phyloP scores from a whole-genome alignment of 2,888 invertebrate species.

The Entomobrya proxima region DNA sequence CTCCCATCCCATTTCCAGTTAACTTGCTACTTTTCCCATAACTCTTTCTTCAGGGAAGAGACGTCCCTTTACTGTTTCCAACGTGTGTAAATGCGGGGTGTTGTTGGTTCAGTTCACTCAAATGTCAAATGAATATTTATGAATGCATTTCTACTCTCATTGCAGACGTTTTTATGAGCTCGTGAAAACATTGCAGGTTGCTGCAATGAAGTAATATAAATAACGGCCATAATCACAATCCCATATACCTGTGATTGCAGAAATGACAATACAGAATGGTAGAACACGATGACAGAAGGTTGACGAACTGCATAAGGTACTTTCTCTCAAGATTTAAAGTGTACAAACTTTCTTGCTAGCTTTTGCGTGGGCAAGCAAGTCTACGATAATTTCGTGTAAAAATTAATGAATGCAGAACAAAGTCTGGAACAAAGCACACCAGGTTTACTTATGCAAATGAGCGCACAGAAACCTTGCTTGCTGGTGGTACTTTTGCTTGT shows the following conservation, averaged over 20 bases:
- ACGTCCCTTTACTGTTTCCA: background rate
- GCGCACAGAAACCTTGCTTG: background rate
- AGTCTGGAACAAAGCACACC: slow-evolving; percentile 4
- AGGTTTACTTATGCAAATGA: slow-evolving; percentile 25
- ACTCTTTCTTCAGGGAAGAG: background rate
- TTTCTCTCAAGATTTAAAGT: background rate
- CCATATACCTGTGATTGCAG: no score
- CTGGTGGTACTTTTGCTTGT: background rate
- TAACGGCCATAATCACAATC: no score
- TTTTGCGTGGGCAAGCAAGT: background rate
- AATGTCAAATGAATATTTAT: slow-evolving; percentile 41
- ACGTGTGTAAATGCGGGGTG: background rate
- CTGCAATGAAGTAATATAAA: no score
- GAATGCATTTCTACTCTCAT: slow-evolving; percentile 14
- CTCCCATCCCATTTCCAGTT: background rate
- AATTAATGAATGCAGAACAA: slow-evolving; percentile 5
- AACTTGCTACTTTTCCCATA: slow-evolving; percentile 5
- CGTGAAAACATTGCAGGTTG: background rate
- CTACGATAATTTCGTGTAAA: background rate
- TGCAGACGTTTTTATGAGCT: slow-evolving; percentile 1
- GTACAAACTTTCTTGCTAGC: background rate
- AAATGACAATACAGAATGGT: no score
- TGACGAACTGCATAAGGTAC: slow-evolving; percentile 13
- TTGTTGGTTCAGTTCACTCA: background rate
- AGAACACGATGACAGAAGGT: slow-evolving; percentile 7